Evolutionary conservation across 2,797 vertebrate genomes (phyloP).

Genomic region (Crypturellus tataupa): DNA sequence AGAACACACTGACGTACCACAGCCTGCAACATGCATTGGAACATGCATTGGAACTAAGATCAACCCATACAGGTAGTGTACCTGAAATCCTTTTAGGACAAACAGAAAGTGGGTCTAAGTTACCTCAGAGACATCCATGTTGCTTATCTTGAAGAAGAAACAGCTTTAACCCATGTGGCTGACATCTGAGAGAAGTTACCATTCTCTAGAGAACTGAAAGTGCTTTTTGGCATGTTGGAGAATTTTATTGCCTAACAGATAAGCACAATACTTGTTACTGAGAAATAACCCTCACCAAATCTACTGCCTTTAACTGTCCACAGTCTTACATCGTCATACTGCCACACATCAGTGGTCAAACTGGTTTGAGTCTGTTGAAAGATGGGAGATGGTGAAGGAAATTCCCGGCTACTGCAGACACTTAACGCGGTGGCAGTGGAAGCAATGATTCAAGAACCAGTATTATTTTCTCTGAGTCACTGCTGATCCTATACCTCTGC

Average conservation of each 20-base stretch:
- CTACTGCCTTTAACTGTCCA: not conserved
- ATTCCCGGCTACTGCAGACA: not conserved
- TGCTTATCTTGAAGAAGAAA: not conserved
- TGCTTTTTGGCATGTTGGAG: not conserved
- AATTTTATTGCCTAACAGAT: not conserved
- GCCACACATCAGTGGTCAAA: not conserved
- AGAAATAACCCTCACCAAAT: not conserved
- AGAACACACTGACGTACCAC: fast-evolving
- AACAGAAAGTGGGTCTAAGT: not conserved
- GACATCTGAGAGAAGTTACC: not conserved
- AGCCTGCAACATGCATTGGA: fast-evolving
- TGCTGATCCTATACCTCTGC: conserved; percentile 13
- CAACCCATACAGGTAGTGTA: fast-evolving
- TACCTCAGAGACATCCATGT: not conserved
- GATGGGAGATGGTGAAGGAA: conserved; percentile 49
- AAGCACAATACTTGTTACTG: not conserved
- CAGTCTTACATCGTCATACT: not conserved
- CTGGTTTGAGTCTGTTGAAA: not conserved
- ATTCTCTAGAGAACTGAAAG: conserved; percentile 25
- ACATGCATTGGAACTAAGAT: not conserved
- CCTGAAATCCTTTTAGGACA: not conserved
- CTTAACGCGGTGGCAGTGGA: not conserved
- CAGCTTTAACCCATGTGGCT: not conserved
- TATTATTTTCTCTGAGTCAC: conserved; percentile 44
- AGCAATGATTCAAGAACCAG: conserved; percentile 50